Evolutionary conservation across 2,113 vertebrate genomes (phyloP).

Genomic region (Myotis brandtii): DNA sequence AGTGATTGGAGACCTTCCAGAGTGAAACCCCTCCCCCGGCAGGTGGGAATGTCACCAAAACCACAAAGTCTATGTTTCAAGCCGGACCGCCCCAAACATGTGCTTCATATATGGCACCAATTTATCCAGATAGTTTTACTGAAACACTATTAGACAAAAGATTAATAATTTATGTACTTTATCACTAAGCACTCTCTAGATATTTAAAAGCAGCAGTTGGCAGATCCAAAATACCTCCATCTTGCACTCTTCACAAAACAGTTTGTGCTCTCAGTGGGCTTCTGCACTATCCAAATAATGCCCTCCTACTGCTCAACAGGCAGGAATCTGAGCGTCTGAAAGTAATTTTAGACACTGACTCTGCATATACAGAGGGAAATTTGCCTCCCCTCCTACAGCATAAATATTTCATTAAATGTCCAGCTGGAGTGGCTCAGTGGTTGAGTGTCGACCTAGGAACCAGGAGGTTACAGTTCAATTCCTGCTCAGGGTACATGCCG

Average conservation of each 20-base stretch:
- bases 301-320: neutral
- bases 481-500: too few relatives aligned
- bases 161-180: neutral
- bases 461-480: too few relatives aligned
- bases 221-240: neutral
- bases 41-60: neutral
- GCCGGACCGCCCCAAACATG: neutral
- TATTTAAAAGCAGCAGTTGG: neutral
- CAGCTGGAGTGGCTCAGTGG: too few relatives aligned
- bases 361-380: constrained; percentile 11
- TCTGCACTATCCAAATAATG: neutral
- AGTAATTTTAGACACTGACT: constrained; percentile 16
- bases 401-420: constrained; percentile 53
- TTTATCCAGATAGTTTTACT: neutral
- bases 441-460: too few relatives aligned
- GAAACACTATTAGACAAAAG: neutral
- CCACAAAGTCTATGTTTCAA: neutral
- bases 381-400: neutral
- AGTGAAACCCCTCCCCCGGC: neutral
- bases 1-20: neutral
- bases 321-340: neutral
- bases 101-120: neutral
- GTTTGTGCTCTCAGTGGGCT: neutral
- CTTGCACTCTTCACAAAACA: neutral
- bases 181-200: neutral